Evolutionary conservation across 2,113 vertebrate genomes (phyloP).

Genomic region (Poecilia latipinna): DNA sequence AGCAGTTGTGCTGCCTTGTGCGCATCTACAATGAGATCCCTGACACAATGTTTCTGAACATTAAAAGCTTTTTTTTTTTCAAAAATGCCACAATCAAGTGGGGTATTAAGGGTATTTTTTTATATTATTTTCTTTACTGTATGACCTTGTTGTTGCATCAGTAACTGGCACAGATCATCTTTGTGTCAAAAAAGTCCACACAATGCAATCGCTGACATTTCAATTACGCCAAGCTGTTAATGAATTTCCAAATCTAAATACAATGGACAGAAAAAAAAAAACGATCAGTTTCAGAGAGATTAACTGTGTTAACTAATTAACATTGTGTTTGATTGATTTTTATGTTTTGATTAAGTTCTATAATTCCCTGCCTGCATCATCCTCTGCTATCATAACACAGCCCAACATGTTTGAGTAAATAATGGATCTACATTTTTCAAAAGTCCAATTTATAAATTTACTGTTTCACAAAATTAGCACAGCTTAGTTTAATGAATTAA

Average conservation of each 20-base stretch:
- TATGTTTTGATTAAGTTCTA: background rate
- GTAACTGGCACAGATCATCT: background rate
- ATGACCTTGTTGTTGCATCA: background rate
- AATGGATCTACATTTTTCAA: background rate
- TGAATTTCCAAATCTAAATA: background rate
- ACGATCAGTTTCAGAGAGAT: background rate
- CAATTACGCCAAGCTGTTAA: background rate
- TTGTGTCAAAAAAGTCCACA: background rate
- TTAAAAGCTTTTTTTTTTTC: no score
- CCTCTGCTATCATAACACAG: background rate
- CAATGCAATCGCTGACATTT: background rate
- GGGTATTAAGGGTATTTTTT: background rate
- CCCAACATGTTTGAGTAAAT: background rate
- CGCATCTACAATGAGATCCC: no score
- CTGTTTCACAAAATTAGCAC: background rate
- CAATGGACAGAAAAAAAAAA: background rate
- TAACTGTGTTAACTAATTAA: background rate
- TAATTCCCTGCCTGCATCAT: background rate
- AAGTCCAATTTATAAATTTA: background rate
- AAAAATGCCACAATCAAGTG: no score
- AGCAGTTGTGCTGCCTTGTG: no score
- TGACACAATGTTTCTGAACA: no score
- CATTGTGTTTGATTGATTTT: background rate
- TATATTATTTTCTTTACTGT: background rate
- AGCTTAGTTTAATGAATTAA: constrained; percentile 4